Evolutionary conservation across 30 jellyfish, hydroid and myxozoan genomes (phyloP), one percentile per base, ranked within the genome.

Genomic region (Pseudorhiza aurosa): DNA sequence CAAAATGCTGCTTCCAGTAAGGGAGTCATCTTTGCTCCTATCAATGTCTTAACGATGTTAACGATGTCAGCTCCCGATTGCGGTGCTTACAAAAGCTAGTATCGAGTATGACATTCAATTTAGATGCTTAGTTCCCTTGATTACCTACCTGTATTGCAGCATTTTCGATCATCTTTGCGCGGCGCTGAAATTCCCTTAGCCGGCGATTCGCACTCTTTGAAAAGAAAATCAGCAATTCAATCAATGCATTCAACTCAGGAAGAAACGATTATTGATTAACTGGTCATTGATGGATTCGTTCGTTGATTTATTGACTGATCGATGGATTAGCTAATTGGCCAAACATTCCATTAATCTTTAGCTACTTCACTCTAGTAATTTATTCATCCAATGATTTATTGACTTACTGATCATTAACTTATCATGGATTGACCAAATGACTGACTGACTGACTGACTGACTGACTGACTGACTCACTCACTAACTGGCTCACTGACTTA

Each of bases 131-230:
- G n/a, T n/a, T 46, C 60, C 19, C 5, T 8, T 4, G 60, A 46
- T 12, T 46, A 14, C 60, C 24, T 17, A 68, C 82, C 67, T 68
- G 47, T 45, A 8, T 70, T 26, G 50, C 68, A 14, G 83, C 71
- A 70, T 28, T 64, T 64, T 64, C 77, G 1, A 33, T 33, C 57
- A 32, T 11, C 21, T 33, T 40, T 14, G 77, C 77, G 2, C 77
- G 55, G 15, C 77, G 32, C 14, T 64, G 77, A n/a, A 32, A 64
- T 64, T 64, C 77, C 26, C 67, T n/a, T 14, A 53, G 67, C 21
- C 83, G 71, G 22, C 22, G 32, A 18, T 68, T 32, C 9, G 67
- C 68, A 30, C n/a, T 31, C 82, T 68, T 1, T 14, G 50, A 50
- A 1, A 4, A 46, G 15, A 24, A 39, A 39, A 67, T 30, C 68